Base-by-base conservation (phyloP, 2,113 vertebrate species). In the Tachycineta bicolor region DNA sequence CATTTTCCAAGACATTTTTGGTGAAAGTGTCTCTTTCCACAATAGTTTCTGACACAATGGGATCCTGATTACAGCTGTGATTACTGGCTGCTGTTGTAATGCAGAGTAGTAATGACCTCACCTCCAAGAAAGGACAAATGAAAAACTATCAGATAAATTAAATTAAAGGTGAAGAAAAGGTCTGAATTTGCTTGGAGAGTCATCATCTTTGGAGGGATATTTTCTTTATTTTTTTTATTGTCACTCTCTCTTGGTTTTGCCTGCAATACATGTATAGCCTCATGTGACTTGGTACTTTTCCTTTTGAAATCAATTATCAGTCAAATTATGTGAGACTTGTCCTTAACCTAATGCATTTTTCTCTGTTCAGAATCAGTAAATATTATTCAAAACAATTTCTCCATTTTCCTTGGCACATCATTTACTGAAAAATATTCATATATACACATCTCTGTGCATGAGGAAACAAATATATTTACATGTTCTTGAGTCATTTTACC, bases 111-210 rank as follows among this genome's bases (percentile, higher is more conserved):
- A 89, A 83, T 41, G 73, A 89, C 62, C 56, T 74, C 52, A 75
- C 16, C 46, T 70, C 47, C 22, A 64, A 50, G 59, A 73, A 47
- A 73, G 33, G 44, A 81, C 71, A 93, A 81, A 74, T 87, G 63
- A 96, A 95, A 86, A 89, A 49, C 52, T 71, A 77, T 63, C 76
- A 78, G 64, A 90, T 87, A 83, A 94, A 92, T 83, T 58, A 87
- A 80, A 93, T 74, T 80, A 88, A 75, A 77, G 37, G 23, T 90
- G 46, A 87, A 65, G 46, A 90, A 49, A 15, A 37, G 2, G 11
- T 47, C n/a, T 71, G 55, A 59, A 78, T 89, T 68, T 87, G 15
- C 41, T 78, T 90, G 60, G 22, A 37, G 5, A 56, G 29, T 67
- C 39, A 52, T 59, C 33, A 41, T 83, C 55, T 87, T 88, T 74